A percentile compares a stretch with the other conserved stretches of the same genome.
These are phyloP conservation scores for Gerris lacustris DNA, from an alignment of 2,888 invertebrate genomes.

Conservation along the genomic window DNA sequence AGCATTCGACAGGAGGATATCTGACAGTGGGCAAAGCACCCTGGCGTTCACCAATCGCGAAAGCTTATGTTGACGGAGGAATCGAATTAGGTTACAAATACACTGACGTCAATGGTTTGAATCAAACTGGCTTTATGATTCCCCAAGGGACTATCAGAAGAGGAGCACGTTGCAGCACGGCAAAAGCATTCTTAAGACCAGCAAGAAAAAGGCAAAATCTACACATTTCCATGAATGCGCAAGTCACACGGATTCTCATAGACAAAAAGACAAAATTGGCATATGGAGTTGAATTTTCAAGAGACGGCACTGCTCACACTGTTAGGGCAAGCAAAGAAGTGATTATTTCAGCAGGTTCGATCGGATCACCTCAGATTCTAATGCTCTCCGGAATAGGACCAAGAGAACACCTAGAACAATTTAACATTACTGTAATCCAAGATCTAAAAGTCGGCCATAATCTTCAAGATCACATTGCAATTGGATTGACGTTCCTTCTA, in stretches of 20 bases:
- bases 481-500: too few species aligned
- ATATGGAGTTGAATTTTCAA: slow-evolving; percentile 68
- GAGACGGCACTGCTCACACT: slow-evolving; percentile 55
- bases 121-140: slow-evolving; percentile 78
- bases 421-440: slow-evolving; percentile 25
- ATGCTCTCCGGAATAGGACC: slow-evolving; percentile 76
- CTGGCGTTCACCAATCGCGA: slow-evolving; percentile 68
- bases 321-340: slow-evolving; percentile 61
- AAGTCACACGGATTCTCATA: slow-evolving; percentile 42
- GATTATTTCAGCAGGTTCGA: slow-evolving; percentile 69
- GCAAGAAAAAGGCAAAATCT: slow-evolving; percentile 64
- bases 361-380: slow-evolving; percentile 61
- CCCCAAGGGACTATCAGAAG: slow-evolving; percentile 66
- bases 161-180: slow-evolving; percentile 75
- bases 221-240: slow-evolving; percentile 69
- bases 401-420: slow-evolving; percentile 42
- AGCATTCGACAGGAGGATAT: slow-evolving; percentile 67
- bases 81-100: slow-evolving; percentile 72
- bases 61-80: slow-evolving; percentile 66
- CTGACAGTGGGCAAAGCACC: slow-evolving; percentile 75
- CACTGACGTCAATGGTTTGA: slow-evolving; percentile 73
- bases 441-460: slow-evolving; percentile 28
- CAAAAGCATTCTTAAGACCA: slow-evolving; percentile 74
- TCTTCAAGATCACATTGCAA: slow-evolving; percentile 24
- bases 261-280: slow-evolving; percentile 55